phyloP scores from a whole-genome alignment of 2,888 invertebrate species.

The Acanthosepion esculentum region DNA sequence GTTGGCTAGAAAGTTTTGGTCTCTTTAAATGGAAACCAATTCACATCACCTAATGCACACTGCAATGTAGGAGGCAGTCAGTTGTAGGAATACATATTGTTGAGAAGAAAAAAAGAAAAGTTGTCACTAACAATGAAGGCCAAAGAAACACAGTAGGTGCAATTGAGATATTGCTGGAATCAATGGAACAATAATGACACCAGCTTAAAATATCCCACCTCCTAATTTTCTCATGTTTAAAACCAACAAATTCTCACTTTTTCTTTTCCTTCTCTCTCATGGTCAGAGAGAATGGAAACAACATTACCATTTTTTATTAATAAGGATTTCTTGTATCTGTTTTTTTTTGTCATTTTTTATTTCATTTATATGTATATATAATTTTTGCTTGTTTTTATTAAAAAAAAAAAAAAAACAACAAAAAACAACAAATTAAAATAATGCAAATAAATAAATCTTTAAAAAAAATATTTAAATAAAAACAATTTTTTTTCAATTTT shows the following conservation, averaged over 20 bases:
- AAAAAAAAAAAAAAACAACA: no score
- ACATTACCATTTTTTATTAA: not conserved
- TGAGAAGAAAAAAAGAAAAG: not conserved
- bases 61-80: not conserved
- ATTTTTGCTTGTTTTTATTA: not conserved
- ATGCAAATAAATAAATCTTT: constrained; percentile 33
- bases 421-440: constrained; percentile 8
- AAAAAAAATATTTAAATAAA: not conserved
- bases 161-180: not conserved
- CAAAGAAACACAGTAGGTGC: not conserved
- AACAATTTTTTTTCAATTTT: constrained; percentile 6
- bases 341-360: not conserved
- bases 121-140: not conserved
- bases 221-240: not conserved
- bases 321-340: no score
- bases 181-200: not conserved
- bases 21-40: not conserved
- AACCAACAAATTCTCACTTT: not conserved
- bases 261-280: no score
- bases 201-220: not conserved
- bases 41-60: not conserved
- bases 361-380: not conserved
- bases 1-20: not conserved
- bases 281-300: not conserved
- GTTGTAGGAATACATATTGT: not conserved